A percentile compares a stretch with the other conserved stretches of the same genome.
Conservation (phyloP, 2,888 invertebrate species). For the Trissoscelio sp. region DNA sequence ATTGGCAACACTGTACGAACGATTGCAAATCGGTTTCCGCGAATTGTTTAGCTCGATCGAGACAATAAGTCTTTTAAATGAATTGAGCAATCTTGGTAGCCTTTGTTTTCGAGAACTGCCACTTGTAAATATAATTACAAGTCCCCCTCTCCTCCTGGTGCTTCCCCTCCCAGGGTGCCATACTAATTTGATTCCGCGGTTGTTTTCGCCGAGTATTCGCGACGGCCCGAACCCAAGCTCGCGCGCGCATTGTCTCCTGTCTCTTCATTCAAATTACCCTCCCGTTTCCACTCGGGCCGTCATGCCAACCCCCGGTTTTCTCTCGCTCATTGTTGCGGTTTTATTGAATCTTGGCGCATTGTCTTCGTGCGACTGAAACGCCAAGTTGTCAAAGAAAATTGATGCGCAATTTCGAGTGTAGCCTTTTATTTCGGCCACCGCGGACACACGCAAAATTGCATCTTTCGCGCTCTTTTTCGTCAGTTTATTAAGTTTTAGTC, state of each 20-base stretch:
- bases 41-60: constrained; percentile 37
- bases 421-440: constrained; percentile 23
- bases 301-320: constrained; percentile 74
- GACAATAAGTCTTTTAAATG: constrained; percentile 77
- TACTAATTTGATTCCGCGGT: constrained; percentile 83
- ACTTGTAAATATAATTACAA: constrained; percentile 83
- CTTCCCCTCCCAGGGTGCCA: constrained; percentile 56
- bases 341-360: constrained; percentile 82
- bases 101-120: constrained; percentile 82
- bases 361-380: constrained; percentile 78
- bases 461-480: constrained; percentile 34
- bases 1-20: too few species aligned
- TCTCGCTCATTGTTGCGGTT: constrained; percentile 82
- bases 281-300: constrained; percentile 65
- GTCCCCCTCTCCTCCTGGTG: constrained; percentile 64
- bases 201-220: constrained; percentile 79
- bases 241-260: constrained; percentile 82
- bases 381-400: constrained; percentile 71
- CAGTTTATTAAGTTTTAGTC: constrained; percentile 39
- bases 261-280: constrained; percentile 83
- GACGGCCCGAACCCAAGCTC: constrained; percentile 71
- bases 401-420: constrained; percentile 61
- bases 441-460: constrained; percentile 39
- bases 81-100: constrained; percentile 82
- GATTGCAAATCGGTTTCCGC: constrained; percentile 41